Evolutionary conservation across 2,888 invertebrate species (phyloP).

Genomic region (Didymodactylos carnosus): DNA sequence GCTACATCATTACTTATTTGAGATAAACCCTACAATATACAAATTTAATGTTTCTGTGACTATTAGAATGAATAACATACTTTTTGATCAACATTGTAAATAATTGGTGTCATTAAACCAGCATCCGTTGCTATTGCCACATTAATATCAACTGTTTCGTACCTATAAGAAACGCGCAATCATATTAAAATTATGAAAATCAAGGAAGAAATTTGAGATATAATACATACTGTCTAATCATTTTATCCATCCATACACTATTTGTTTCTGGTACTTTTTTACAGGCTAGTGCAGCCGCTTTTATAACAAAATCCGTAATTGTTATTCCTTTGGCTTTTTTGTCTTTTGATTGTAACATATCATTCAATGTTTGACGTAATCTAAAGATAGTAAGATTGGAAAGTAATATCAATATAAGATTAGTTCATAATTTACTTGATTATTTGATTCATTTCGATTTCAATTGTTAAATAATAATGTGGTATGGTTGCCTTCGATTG

Average conservation of each 20-base stretch:
- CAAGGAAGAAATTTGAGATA: neutral
- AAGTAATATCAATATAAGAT: neutral
- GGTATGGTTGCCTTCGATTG: slow-evolving; percentile 81
- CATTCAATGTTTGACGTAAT: slow-evolving; percentile 57
- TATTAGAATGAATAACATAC: neutral
- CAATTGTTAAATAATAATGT: slow-evolving; percentile 77
- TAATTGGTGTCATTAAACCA: slow-evolving; percentile 86
- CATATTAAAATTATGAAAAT: neutral
- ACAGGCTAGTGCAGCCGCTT: slow-evolving; percentile 70
- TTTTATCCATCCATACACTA: slow-evolving; percentile 76
- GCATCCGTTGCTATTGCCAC: slow-evolving; percentile 85
- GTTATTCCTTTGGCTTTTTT: slow-evolving; percentile 51
- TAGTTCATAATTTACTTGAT: slow-evolving; percentile 37
- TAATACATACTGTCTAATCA: slow-evolving; percentile 58
- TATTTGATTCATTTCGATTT: slow-evolving; percentile 57
- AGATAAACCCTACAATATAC: neutral
- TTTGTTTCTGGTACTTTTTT: slow-evolving; percentile 77
- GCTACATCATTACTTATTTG: neutral
- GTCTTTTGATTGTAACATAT: slow-evolving; percentile 34
- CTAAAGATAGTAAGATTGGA: slow-evolving; percentile 20
- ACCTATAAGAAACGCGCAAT: neutral
- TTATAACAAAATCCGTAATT: slow-evolving; percentile 83
- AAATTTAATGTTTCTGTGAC: slow-evolving; percentile 38
- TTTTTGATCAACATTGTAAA: slow-evolving; percentile 58
- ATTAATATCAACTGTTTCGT: slow-evolving; percentile 55